Conservation (phyloP, 2,113 vertebrate species). For the Cromileptes altivelis region DNA sequence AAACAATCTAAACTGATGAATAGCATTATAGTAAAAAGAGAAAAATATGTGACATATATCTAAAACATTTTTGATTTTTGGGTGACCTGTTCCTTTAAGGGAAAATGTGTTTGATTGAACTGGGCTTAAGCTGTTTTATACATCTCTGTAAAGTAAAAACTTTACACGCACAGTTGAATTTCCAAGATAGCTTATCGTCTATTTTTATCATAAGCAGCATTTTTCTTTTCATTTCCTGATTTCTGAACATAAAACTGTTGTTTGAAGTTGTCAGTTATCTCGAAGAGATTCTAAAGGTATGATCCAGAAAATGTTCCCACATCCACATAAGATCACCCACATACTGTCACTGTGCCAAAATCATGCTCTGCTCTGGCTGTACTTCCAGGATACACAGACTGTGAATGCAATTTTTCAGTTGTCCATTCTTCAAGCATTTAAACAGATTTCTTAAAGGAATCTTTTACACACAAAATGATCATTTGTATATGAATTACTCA, state of each 20-base stretch:
- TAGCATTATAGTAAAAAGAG: too few relatives aligned
- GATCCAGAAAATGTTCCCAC: constrained; percentile 24
- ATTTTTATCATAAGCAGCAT: constrained; percentile 32
- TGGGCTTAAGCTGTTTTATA: neutral
- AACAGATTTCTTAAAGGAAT: neutral
- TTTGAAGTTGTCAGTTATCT: constrained; percentile 45
- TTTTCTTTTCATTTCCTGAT: constrained; percentile 26
- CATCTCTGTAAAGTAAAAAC: neutral
- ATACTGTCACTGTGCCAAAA: neutral
- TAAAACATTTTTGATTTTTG: too few relatives aligned
- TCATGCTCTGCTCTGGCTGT: neutral
- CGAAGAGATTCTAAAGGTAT: constrained; percentile 16
- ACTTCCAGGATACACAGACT: neutral
- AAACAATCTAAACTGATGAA: too few relatives aligned
- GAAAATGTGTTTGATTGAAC: neutral
- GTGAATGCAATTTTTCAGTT: neutral
- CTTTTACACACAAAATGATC: too few relatives aligned
- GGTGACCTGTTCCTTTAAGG: too few relatives aligned
- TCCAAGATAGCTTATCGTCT: neutral
- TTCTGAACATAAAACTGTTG: constrained; percentile 3
- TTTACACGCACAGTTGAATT: neutral
- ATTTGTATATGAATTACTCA: too few relatives aligned
- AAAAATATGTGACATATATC: too few relatives aligned
- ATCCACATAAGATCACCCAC: constrained; percentile 19
- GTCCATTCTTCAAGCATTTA: constrained; percentile 6